A percentile compares a stretch with the other conserved stretches of the same genome.
Conservation (phyloP, 2,797 vertebrate genomes). For the Phataginus tricuspis region DNA sequence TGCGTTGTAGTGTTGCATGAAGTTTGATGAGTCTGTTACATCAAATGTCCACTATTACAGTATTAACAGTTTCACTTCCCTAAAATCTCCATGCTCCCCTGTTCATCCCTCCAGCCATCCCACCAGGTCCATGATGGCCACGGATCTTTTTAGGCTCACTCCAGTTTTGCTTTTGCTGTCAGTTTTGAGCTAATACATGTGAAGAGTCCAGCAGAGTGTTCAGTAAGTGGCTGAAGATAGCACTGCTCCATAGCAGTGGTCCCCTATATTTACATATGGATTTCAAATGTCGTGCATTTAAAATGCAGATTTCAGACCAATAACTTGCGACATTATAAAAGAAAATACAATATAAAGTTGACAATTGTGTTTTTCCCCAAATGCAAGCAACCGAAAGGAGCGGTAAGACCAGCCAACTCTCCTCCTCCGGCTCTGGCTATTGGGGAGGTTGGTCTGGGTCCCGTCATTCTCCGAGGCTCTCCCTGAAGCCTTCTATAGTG, state of each 20-base stretch:
- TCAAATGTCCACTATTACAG: no score
- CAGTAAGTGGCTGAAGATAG: background rate
- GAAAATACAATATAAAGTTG: background rate
- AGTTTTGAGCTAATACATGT: background rate
- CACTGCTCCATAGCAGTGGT: background rate
- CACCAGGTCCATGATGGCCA: background rate
- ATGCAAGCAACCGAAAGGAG: background rate
- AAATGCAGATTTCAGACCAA: background rate
- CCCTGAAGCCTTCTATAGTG: background rate
- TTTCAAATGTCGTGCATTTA: background rate
- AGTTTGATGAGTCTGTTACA: background rate
- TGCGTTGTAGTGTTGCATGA: fast-evolving
- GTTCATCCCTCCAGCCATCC: fast-evolving
- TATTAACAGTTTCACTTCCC: background rate
- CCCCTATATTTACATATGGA: no score
- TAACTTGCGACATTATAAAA: background rate
- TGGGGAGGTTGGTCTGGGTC: background rate
- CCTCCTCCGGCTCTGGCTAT: background rate
- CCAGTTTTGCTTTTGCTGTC: background rate
- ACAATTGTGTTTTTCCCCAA: background rate
- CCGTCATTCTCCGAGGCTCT: background rate
- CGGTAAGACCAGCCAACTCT: background rate
- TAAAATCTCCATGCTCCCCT: background rate
- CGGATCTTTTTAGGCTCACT: background rate
- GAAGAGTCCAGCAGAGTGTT: background rate